phyloP scores from a whole-genome alignment of 2,113 vertebrate genomes.

The Lasiurus cinereus region DNA sequence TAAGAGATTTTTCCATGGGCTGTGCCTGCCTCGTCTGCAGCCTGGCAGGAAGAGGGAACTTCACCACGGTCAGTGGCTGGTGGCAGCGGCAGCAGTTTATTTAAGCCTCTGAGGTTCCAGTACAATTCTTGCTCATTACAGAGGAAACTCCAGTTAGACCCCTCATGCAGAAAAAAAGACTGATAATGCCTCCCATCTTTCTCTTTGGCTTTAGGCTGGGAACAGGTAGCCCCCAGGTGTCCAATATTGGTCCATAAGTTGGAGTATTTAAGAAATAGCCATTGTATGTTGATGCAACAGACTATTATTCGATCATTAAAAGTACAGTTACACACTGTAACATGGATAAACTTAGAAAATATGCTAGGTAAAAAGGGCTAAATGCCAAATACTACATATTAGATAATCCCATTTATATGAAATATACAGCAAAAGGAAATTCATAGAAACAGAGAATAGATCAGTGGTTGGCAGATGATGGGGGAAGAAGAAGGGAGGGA shows the following conservation, averaged over 20 bases:
- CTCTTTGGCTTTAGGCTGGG: not conserved
- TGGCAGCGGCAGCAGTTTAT: not conserved
- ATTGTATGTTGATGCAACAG: not conserved
- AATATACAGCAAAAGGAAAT: not conserved
- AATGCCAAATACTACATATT: not conserved
- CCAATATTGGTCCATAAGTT: not conserved
- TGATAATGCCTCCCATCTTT: not conserved
- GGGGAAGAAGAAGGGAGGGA: not conserved
- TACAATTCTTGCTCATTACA: not conserved
- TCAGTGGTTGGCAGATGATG: not conserved
- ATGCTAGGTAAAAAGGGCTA: not conserved
- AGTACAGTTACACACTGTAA: not conserved
- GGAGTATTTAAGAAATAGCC: slow-evolving; percentile 1
- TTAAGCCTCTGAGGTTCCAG: not conserved
- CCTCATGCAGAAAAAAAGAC: not conserved
- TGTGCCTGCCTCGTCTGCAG: not conserved
- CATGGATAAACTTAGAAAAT: not conserved
- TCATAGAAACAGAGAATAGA: not conserved
- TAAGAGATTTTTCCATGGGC: not conserved
- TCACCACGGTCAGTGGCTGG: no score
- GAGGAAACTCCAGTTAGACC: not conserved
- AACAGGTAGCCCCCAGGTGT: not conserved
- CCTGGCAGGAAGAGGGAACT: no score
- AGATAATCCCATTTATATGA: not conserved
- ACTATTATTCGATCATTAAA: not conserved